Evolutionary conservation across 2,113 vertebrate species (phyloP).

Genomic region (Leptodactylus fuscus): DNA sequence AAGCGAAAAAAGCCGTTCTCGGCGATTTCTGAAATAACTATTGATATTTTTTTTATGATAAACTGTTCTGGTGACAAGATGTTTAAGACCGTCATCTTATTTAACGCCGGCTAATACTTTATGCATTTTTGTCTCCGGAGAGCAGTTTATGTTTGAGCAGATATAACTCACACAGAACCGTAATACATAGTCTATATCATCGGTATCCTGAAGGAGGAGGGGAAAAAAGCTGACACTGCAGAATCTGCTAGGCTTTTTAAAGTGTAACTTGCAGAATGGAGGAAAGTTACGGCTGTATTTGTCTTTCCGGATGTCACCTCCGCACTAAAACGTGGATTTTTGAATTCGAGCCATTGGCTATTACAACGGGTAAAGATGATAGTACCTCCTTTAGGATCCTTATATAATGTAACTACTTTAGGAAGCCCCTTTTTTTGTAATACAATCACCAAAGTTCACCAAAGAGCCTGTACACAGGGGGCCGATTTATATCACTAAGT

Average conservation of each 20-base stretch:
- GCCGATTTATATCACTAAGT: no score
- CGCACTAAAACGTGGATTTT: no score
- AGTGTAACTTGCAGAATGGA: neutral
- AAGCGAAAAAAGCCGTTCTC: constrained; percentile 30
- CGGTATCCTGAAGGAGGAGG: neutral
- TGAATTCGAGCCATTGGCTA: neutral
- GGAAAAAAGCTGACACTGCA: constrained; percentile 1
- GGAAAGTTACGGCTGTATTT: neutral
- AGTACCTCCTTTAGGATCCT: no score
- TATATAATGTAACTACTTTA: no score
- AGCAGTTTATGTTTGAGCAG: constrained; percentile 70
- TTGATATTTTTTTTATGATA: constrained; percentile 68
- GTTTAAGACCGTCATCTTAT: constrained; percentile 68
- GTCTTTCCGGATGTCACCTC: neutral
- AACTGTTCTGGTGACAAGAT: constrained; percentile 67
- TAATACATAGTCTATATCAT: constrained; percentile 22
- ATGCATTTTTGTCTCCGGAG: constrained; percentile 70
- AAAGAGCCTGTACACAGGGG: no score
- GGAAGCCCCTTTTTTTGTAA: no score
- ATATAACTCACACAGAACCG: constrained; percentile 39
- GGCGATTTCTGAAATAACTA: constrained; percentile 58
- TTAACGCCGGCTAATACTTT: constrained; percentile 72
- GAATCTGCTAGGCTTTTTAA: neutral
- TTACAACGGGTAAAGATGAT: no score
- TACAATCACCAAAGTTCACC: no score